Percentiles rank a stretch among this genome's conserved stretches.
phyloP scores from a whole-genome alignment of 2,797 vertebrate genomes.

The Sebastes vulpes region DNA sequence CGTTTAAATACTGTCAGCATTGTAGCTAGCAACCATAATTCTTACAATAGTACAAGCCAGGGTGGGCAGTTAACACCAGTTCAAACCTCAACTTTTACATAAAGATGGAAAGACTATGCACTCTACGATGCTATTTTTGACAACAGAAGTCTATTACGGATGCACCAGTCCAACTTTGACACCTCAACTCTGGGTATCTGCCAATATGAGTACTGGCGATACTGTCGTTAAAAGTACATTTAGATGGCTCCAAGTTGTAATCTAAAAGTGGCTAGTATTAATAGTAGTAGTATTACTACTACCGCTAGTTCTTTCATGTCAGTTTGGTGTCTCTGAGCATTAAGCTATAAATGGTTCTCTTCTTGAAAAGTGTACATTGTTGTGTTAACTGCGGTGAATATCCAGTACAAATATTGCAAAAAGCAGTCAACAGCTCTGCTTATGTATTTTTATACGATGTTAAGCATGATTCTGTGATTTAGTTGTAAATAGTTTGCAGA shows the following conservation, averaged over 20 bases:
- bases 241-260: not conserved
- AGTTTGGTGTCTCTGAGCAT: no score
- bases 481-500: not conserved
- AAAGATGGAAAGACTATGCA: not conserved
- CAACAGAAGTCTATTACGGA: not conserved
- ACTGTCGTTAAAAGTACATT: not conserved
- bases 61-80: not conserved
- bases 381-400: not conserved
- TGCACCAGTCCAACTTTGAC: not conserved
- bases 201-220: no score
- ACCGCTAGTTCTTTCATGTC: no score
- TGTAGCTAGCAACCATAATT: constrained; percentile 1
- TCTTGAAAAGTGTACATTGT: not conserved
- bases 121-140: not conserved
- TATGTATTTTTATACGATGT: not conserved
- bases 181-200: not conserved
- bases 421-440: not conserved
- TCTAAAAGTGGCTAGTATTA: not conserved
- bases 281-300: no score
- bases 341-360: not conserved
- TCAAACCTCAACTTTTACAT: not conserved
- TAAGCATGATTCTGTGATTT: not conserved
- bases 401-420: not conserved
- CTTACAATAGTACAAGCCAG: not conserved
- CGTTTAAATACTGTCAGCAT: constrained; percentile 23